These are phyloP conservation scores for Calameuta filiformis DNA, from an alignment of 2,888 invertebrate genomes.

Conservation along the genomic window DNA sequence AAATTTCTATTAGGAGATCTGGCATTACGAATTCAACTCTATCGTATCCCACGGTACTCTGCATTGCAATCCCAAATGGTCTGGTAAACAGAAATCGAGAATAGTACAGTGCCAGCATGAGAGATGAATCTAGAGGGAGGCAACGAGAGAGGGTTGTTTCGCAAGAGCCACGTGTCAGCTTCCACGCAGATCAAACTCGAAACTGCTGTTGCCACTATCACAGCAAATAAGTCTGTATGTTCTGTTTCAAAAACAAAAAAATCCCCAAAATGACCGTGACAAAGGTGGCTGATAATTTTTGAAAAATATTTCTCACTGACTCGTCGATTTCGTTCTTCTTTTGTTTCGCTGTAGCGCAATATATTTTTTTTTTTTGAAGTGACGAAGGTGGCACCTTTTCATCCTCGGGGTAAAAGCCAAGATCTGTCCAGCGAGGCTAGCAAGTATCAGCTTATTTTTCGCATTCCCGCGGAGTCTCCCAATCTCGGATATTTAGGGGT, in stretches of 20 bases:
- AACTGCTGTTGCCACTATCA: slow-evolving; percentile 18
- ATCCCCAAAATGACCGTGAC: not conserved
- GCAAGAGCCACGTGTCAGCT: slow-evolving; percentile 27
- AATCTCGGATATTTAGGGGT: slow-evolving; percentile 4
- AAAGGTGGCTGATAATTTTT: not conserved
- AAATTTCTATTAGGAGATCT: not conserved
- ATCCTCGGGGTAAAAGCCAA: not conserved
- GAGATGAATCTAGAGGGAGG: slow-evolving; percentile 20
- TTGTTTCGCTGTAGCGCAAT: not conserved
- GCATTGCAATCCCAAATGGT: not conserved
- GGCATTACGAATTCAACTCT: not conserved
- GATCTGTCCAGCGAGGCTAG: not conserved
- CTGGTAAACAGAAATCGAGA: not conserved
- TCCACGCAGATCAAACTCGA: slow-evolving; percentile 30
- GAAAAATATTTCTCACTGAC: not conserved
- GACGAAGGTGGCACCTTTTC: not conserved
- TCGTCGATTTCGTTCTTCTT: not conserved
- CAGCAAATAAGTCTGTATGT: not conserved
- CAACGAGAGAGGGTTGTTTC: slow-evolving; percentile 11
- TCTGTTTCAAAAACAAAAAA: not conserved
- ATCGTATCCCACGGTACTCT: not conserved
- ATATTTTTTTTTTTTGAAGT: too few relatives aligned
- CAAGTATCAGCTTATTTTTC: not conserved
- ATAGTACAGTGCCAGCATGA: not conserved
- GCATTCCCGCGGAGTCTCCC: not conserved